phyloP scores from a whole-genome alignment of 2,113 vertebrate species.

The Nibea albiflora region DNA sequence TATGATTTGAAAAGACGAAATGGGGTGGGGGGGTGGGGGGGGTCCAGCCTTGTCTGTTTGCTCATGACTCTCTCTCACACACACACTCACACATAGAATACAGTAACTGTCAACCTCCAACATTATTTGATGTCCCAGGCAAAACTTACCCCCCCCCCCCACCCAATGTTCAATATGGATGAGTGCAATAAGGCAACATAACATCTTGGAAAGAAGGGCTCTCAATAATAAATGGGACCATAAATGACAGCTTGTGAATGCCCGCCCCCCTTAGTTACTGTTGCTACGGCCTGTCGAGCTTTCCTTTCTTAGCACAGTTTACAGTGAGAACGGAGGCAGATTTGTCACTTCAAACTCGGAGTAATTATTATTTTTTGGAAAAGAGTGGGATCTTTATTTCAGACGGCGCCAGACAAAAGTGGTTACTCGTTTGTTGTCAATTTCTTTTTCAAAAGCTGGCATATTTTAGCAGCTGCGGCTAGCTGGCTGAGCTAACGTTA shows the following conservation, averaged over 20 bases:
- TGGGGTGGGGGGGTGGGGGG: too few relatives aligned
- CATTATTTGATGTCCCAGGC: background rate
- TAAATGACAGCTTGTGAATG: background rate
- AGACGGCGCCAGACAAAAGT: background rate
- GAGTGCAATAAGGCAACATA: constrained; percentile 63
- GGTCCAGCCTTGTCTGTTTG: background rate
- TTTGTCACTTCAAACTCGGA: background rate
- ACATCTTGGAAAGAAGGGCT: constrained; percentile 9
- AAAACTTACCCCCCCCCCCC: background rate
- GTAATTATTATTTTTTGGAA: too few relatives aligned
- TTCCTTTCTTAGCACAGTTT: background rate
- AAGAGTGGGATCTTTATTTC: background rate
- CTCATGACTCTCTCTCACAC: background rate
- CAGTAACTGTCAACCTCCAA: constrained; percentile 11
- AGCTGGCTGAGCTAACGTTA: background rate
- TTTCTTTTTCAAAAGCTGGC: too few relatives aligned
- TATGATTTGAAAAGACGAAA: background rate
- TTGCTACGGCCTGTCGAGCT: constrained; percentile 11
- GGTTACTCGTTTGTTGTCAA: background rate
- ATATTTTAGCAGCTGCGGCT: too few relatives aligned
- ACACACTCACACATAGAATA: background rate
- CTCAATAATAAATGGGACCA: constrained; percentile 13
- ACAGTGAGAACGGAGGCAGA: background rate
- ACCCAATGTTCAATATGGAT: background rate
- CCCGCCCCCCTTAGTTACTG: background rate